Base-by-base conservation (phyloP, 2,797 vertebrate genomes). In the Pangasius djambal region DNA sequence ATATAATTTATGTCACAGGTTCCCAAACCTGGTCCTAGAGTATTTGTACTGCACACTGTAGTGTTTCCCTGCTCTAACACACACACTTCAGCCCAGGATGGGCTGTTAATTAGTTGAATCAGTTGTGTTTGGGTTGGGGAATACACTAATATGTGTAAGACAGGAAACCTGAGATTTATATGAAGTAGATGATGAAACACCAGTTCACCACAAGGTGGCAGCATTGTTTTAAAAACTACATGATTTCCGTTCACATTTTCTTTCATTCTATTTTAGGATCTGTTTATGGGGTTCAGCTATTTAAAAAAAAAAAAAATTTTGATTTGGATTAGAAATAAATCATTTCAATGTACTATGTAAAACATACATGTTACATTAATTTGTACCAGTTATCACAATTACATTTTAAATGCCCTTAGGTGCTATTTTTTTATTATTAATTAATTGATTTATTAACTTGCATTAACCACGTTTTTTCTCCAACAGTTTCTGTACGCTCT, bases 401-500 rank as follows among this genome's bases (percentile, higher is more conserved):
- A 28, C 37, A 84, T 48, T 83, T 83, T 22, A 50, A 77, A 50
- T 40, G 34, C 6, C 6, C 12, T 83, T 63, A 15, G 8, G 5
- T 83, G 59, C 15, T 70, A 9, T 28, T 75, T 22, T 20, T 6
- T 28, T 48, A n/a, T 50, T 77, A 81, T 37, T 81, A 37, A 25
- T 59, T 37, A 12, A 7, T 59, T 59, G 20, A 22, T 82, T 34
- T 0, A 55, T 34, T 70, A 12, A 69, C 69, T 7, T 20, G 25
- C 6, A 37, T 81, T 12, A 75, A 22, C 28, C 15, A 16, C 86
- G 18, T 65, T 65, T 3, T 52, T 86, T 37, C 34, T 57, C 34
- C 88, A 90, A 77, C 93, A 99, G 98, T 99, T 99, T 93, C 95
- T 99, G 0, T 99, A 97, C 87, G 97, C 97, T 18, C 87, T 99